Evolutionary conservation across 2,888 invertebrate species (phyloP), one percentile per base, ranked within the genome.

Genomic region (Thelaira solivaga): DNA sequence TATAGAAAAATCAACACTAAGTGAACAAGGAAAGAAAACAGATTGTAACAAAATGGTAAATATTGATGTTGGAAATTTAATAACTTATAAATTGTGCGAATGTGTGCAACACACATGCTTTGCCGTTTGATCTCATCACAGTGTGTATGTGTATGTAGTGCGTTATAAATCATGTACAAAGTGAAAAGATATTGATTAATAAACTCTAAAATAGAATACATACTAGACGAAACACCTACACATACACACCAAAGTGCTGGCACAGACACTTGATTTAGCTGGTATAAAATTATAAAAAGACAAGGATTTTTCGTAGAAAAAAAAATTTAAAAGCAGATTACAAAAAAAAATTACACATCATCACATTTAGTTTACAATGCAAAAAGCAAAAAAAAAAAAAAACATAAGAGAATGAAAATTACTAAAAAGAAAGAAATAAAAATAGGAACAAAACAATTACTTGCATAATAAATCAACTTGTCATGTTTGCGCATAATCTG

Each of bases 391-490:
- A 53, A 47, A 59, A 68, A 29, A 26, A 8, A 1, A 51, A 53
- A 53, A 53, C 36, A 59, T 59, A 29, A 26, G 8, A 1, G 43
- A 53, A 74, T 36, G 11, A 20, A 55, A 55, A 64, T 64, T 22
- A 57, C 43, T 36, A 20, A 53, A 53, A 53, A 26, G 6, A 64
- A 41, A 55, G 39, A 11, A 36, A 57, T 20, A 36, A 67, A 76
- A 85, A 83, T 83, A 84, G 82, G 85, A 83, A 82, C 86, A 86
- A 84, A 85, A 85, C 86, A 86, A 85, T 85, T 85, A 86, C 85
- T 78, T 82, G 85, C 85, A 85, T 86, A 85, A 85, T 86, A 85
- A 85, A 85, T 86, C 85, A 85, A 85, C 83, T 85, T 83, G 82
- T 83, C 84, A 84, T 84, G 79, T 80, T 83, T 80, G 83, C 80